These are phyloP conservation scores for Murina feae DNA, from an alignment of 2,113 vertebrate genomes.

Conservation along the genomic window DNA sequence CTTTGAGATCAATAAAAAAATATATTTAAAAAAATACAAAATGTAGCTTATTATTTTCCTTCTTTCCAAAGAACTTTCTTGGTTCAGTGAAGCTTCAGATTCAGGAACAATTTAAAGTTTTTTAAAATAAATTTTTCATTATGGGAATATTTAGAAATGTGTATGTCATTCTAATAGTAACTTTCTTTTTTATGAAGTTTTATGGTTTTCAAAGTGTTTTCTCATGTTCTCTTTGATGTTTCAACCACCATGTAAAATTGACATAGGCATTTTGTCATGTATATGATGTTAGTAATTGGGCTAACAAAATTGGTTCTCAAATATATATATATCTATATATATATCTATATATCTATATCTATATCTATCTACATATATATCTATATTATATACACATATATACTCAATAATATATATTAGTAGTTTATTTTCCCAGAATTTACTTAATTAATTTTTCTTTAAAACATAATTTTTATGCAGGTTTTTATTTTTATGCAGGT, in stretches of 20 bases:
- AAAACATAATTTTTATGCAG: constrained; percentile 77
- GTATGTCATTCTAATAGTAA: not conserved
- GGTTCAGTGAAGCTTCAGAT: constrained; percentile 11
- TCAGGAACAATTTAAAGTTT: not conserved
- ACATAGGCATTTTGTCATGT: not conserved
- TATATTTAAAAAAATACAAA: not conserved
- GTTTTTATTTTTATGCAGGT: constrained; percentile 89
- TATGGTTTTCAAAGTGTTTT: not conserved
- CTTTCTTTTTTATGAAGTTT: constrained; percentile 24
- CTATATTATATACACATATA: no score
- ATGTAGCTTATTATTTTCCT: not conserved
- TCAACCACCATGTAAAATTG: not conserved
- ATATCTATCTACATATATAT: no score
- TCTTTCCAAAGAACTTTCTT: not conserved
- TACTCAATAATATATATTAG: not conserved
- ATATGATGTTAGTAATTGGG: constrained; percentile 1
- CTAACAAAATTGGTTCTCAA: constrained; percentile 28
- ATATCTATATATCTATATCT: no score
- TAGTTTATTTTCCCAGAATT: constrained; percentile 32
- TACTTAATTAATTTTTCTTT: constrained; percentile 42
- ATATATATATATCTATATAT: no score
- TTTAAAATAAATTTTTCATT: not conserved
- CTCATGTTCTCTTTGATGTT: not conserved
- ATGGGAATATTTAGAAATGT: constrained; percentile 32
- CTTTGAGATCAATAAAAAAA: no score